Evolutionary conservation across 2,113 vertebrate genomes (phyloP).

Genomic region (Lasiurus borealis): DNA sequence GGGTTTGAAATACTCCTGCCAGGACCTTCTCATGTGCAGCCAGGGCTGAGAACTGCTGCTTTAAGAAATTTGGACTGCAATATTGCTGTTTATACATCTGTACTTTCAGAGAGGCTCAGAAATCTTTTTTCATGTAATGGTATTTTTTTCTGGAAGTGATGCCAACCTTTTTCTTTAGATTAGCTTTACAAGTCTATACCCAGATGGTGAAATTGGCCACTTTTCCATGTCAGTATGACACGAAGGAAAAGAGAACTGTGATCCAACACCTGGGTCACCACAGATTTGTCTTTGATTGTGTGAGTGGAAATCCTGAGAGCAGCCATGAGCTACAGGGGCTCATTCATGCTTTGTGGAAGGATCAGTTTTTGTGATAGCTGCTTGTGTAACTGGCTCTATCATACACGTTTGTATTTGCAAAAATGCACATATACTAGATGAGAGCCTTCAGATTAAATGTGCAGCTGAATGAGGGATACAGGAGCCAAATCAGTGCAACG

Average conservation of each 20-base stretch:
- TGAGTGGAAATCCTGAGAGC: slow-evolving; percentile 10
- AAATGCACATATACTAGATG: neutral
- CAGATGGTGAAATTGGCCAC: neutral
- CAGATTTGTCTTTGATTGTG: slow-evolving; percentile 46
- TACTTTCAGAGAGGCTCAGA: neutral
- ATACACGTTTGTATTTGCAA: neutral
- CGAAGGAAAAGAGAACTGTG: slow-evolving; percentile 6
- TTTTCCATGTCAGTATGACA: neutral
- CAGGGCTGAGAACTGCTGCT: neutral
- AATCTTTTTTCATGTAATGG: neutral
- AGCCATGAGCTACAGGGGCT: slow-evolving; percentile 29
- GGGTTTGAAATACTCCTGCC: neutral
- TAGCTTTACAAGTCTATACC: neutral
- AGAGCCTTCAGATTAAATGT: neutral
- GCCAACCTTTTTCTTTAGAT: neutral
- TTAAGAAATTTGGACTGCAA: neutral
- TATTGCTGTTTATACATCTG: neutral
- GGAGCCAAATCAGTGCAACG: neutral
- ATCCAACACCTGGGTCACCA: neutral
- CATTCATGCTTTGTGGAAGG: neutral
- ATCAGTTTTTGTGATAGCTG: neutral
- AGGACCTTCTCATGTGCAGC: neutral
- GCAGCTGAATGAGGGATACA: neutral
- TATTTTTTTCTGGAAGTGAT: slow-evolving; percentile 8
- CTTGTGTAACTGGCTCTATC: neutral